Evolutionary conservation across 2,113 vertebrate genomes (phyloP), one percentile per base, ranked within the genome.

Genomic region (Dendropsophus ebraccatus): DNA sequence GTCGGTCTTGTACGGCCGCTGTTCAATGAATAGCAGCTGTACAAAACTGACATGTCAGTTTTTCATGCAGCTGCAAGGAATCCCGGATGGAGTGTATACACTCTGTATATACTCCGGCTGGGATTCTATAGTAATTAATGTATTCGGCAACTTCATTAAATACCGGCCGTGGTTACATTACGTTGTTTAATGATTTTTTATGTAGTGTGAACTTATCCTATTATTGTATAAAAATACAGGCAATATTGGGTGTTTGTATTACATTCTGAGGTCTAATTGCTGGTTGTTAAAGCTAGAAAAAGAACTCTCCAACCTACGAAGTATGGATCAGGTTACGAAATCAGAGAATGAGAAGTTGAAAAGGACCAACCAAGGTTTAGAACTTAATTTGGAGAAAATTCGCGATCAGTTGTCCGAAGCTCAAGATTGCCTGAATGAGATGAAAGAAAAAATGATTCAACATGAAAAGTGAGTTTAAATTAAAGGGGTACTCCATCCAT

Each of bases 331-430:
- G 28, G 80, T 62, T 2, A 75, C 91, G 85, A 87, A 25, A 72
- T 75, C 23, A 0, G 91, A 95, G 50, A 94, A 91, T 73, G 78
- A 0, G 81, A 88, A 91, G 87, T 92, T 95, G 32, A 30, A 89
- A 76, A 88, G 90, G 79, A 90, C 88, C 0, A 89, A 94, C 87
- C 30, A 0, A 0, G 87, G 84, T 28, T 91, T 95, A 88, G 87
- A 91, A 5, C 76, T 87, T 0, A 89, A 1, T 9, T 91, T 95
- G 65, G 89, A 93, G 73, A 89, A 91, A 56, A 90, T 92, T 82
- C 90, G 60, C 14, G 90, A 73, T 35, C 93, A 92, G 87, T 92
- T 95, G 62, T 92, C 90, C 88, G 89, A 91, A 69, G 92, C 91
- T 62, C 91, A 79, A 0, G 74, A 74, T 5, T 86, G 8, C 14